Base-by-base conservation (phyloP, 2,113 vertebrate species). In the Nematolebias whitei region DNA sequence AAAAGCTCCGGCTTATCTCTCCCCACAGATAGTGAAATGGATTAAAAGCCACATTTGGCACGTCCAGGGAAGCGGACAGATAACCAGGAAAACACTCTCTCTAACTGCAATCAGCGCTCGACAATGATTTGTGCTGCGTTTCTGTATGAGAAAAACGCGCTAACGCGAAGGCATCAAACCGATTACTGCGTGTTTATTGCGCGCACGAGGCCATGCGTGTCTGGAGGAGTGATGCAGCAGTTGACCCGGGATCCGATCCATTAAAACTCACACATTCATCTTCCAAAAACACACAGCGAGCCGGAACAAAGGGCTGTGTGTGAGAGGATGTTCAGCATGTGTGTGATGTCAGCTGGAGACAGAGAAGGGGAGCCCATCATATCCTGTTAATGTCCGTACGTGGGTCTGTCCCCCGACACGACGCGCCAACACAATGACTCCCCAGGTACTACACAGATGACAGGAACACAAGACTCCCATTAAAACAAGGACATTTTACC, bases 41-140 rank as follows among this genome's bases (percentile, higher is more conserved):
- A 91, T 91, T 91, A 90, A 90, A 84, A 89, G 88, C 83, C 85
- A 86, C 84, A 87, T 91, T 89, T 91, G 88, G 90, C 86, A 89
- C 81, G 73, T 91, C 87, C 89, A 82, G 84, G 88, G 88, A 87
- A 84, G 82, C 82, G 88, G 88, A 91, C 87, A 88, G 89, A 91
- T 89, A 91, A 89, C 85, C 84, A 87, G 80, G 58, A 80, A 84
- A 88, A 87, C 83, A 83, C 85, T 87, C 88, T 82, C 84, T 88
- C 85, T 73, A 79, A 89, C 87, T 80, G 84, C 88, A 91, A 88
- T 91, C 80, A 83, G 74, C 51, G 80, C 78, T 87, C 78, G 66
- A 74, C 83, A 78, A 20, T 86, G 87, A 88, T 86, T 84, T 80
- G 80, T 84, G 73, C 48, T 48, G 67, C 64, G 55, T 78, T 55